These are phyloP conservation scores for Spisula solida DNA, from an alignment of 2,888 invertebrate genomes.

Conservation along the genomic window DNA sequence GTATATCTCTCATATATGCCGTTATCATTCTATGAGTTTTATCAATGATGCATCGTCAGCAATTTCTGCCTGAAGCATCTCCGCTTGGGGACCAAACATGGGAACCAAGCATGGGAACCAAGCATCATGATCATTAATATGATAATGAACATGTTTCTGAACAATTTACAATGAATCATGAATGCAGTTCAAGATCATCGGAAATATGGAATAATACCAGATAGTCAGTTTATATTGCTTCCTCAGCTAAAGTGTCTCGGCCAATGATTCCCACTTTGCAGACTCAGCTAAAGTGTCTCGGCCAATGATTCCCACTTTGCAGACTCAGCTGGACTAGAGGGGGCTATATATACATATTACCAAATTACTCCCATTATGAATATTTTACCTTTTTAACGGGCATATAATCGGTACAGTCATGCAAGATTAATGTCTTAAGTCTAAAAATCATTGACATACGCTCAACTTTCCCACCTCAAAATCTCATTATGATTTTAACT, in stretches of 20 bases:
- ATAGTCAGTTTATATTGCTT: too few species aligned
- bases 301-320: too few species aligned
- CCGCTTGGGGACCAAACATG: background rate
- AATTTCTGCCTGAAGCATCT: background rate
- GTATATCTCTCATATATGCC: too few species aligned
- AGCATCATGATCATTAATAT: background rate
- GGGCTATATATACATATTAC: too few species aligned
- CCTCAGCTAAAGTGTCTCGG: too few species aligned
- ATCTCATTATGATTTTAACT: too few species aligned
- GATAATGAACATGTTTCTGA: background rate
- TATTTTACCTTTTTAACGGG: background rate
- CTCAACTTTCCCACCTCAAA: background rate
- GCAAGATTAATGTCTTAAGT: background rate
- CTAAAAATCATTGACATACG: background rate
- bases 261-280: too few species aligned
- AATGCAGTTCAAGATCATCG: background rate
- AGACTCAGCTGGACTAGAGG: too few species aligned
- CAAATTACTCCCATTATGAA: background rate
- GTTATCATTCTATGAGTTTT: too few species aligned
- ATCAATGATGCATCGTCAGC: background rate
- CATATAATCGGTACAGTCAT: background rate
- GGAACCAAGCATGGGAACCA: background rate
- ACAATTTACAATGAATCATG: background rate
- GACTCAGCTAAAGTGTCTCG: too few species aligned
- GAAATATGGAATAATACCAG: too few species aligned